Evolutionary conservation across 2,113 vertebrate species (phyloP).

Genomic region (Chaetorhynchus papuensis): DNA sequence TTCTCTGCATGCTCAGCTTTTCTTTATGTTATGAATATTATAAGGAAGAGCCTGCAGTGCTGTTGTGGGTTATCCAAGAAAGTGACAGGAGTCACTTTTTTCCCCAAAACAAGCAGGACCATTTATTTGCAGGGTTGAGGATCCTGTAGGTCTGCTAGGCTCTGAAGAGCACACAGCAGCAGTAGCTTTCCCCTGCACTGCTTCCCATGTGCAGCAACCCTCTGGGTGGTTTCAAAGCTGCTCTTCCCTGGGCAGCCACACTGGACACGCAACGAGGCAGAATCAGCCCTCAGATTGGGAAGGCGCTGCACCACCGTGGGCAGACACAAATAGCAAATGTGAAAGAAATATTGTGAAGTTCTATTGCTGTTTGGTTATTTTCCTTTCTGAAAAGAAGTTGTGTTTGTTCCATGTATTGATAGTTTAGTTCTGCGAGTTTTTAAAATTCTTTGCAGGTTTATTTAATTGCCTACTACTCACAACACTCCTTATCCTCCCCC

Average conservation of each 20-base stretch:
- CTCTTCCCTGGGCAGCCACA: background rate
- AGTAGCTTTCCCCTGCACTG: background rate
- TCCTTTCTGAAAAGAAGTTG: background rate
- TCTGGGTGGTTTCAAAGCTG: fast-evolving
- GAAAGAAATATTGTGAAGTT: background rate
- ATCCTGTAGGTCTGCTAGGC: background rate
- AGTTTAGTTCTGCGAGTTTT: background rate
- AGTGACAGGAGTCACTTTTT: background rate
- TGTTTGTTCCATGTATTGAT: background rate
- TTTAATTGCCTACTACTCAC: constrained; percentile 3
- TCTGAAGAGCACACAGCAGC: background rate
- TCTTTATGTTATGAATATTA: background rate
- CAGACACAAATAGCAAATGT: background rate
- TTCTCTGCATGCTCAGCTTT: background rate
- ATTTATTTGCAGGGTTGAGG: background rate
- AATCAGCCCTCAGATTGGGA: background rate
- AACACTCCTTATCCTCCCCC: background rate
- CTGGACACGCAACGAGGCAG: fast-evolving
- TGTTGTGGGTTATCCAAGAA: background rate
- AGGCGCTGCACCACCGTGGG: background rate
- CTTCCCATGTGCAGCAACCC: background rate
- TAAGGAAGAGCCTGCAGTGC: background rate
- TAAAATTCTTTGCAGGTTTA: background rate
- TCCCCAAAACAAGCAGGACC: background rate
- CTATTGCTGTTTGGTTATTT: background rate